Evolutionary conservation across 2,797 vertebrate species (phyloP), one percentile per base, ranked within the genome.

Genomic region (Sebastes miniatus): DNA sequence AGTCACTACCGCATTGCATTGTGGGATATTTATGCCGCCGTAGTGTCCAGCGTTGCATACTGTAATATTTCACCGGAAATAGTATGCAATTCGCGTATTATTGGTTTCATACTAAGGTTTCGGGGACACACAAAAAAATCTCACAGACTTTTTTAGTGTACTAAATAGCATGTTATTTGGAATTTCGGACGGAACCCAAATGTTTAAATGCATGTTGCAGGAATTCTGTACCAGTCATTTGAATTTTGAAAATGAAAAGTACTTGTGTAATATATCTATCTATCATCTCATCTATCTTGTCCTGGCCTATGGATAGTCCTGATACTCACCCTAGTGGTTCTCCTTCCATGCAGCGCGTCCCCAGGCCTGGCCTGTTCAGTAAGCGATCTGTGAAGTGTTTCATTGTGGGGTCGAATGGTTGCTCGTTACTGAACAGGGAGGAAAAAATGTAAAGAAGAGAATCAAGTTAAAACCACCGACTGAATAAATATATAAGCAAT

Each of bases 311-410:
- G 2, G 0, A 32, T 4, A 9, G 24, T 61, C 27, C 36, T 56
- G 31, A 32, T 29, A 95, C 97, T 97, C 93, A 99, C 98, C 5
- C 92, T 20, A 97, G 92, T 59, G 96, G 95, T 12, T 96, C 94
- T 74, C 95, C 96, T 58, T 92, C 95, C 96, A 99, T 97, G 90
- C 98, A 99, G 83, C 96, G 97, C 50, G 97, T 99, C 76, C 98
- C 98, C 87, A 99, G 95, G 50, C 98, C 98, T 1, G 98, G 98
- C 61, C 87, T 95, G 64, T 93, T 95, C 63, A 99, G 83, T 83
- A 99, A 91, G 39, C 95, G 92, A 4, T 98, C 95, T 56, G 92
- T 89, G 69, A 99, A 96, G 61, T 84, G 93, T n/a, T 91, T 93
- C 89, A 97, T 96, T 80, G 73, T 93, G 50, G 96, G 95, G 73